Base-by-base conservation (phyloP, 92 coral and sea anemone genomes). In the Bergia puertoricense region DNA sequence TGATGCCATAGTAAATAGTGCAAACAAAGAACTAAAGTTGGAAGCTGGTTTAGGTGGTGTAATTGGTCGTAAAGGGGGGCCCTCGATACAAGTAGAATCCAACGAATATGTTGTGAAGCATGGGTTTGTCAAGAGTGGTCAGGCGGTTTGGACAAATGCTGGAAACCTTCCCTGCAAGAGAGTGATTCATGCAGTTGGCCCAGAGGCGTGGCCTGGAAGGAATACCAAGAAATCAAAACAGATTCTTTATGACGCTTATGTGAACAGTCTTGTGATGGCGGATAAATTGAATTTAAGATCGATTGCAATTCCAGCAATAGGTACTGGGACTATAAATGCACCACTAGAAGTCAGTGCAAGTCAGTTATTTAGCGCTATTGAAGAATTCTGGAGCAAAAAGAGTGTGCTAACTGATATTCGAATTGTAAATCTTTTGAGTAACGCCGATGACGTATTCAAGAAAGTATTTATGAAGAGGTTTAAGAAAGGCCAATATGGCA, bases 1-100 rank as follows among this genome's bases (percentile, higher is more conserved):
- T 2, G 98, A 94, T 76, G 96, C 91, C 22, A 93, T 95, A 54
- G 96, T 95, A n/a, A 95, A 92, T 80, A 91, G 92, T 20, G 95
- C 95, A 18, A 94, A 95, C 80, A 88, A 44, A 1, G 77, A 5
- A 23, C 81, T 94, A 30, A 92, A 85, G 57, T 41, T 74, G 23
- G 57, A 45, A 15, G 90, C 83, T 39, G 95, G 94, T 5, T 91
- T 94, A 7, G 94, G 95, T 14, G 67, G 51, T 44, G 80, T 76
- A 0, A 91, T 95, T 48, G 77, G 82, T 11, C 78, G 76, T 40
- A 91, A 65, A 48, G 98, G 95, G n/a, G 98, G 98, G 22, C 23
- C 9, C 37, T 86, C 76, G 41, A 92, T 95, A 23, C 76, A 82
- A 77, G 77, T 20, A 0, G 95, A 95, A 83, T 86, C 91, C 46